phyloP scores from a whole-genome alignment of 1,140 invertebrate genomes.

The Penaeus vannamei region DNA sequence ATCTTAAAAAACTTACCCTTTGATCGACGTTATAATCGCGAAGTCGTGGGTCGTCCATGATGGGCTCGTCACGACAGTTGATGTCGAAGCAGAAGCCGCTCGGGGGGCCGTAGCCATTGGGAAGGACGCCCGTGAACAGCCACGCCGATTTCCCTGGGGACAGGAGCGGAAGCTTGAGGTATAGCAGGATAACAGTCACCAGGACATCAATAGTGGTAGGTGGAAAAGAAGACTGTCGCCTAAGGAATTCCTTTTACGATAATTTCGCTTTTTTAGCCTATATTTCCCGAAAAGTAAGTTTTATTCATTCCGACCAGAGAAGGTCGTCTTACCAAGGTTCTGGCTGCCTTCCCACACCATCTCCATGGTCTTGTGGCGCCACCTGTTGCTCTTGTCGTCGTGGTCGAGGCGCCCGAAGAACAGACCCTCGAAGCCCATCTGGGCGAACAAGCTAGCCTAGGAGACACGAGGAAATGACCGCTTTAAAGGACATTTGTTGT shows the following conservation, averaged over 20 bases:
- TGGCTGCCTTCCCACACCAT: constrained; percentile 83
- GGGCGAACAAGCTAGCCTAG: constrained; percentile 68
- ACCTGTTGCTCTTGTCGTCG: constrained; percentile 82
- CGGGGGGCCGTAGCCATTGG: constrained; percentile 76
- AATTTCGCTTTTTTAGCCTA: no score
- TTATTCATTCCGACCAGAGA: neutral
- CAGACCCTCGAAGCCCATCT: constrained; percentile 83
- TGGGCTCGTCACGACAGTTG: constrained; percentile 75
- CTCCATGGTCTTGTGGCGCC: constrained; percentile 81
- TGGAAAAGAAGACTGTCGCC: neutral
- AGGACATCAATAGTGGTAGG: neutral
- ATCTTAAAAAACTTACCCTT: constrained; percentile 55
- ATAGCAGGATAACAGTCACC: neutral
- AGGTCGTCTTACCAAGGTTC: constrained; percentile 60
- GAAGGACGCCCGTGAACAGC: constrained; percentile 74
- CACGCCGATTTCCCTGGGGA: constrained; percentile 54
- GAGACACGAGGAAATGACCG: neutral
- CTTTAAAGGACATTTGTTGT: no score
- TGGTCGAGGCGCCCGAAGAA: constrained; percentile 92
- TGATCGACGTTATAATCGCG: constrained; percentile 76
- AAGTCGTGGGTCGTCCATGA: constrained; percentile 75
- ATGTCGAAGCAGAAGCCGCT: constrained; percentile 78
- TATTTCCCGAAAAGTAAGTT: no score
- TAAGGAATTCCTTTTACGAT: no score
- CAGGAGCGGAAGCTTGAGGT: neutral